A percentile compares a stretch with the other conserved stretches of the same genome.
These are phyloP conservation scores for Ophraella communa DNA, from an alignment of 2,888 invertebrate genomes.

Conservation along the genomic window DNA sequence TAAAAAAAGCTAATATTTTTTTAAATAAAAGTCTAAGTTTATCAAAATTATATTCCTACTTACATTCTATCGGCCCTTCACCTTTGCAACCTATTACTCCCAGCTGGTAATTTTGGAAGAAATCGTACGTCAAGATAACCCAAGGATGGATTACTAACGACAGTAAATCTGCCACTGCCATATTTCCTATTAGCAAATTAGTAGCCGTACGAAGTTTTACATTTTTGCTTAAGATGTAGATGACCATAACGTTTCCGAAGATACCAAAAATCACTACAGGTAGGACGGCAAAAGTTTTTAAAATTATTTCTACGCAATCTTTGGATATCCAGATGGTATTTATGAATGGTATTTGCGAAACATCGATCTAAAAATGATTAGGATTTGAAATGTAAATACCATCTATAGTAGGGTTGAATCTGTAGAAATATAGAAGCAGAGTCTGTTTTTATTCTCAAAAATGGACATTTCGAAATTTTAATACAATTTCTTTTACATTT, in stretches of 20 bases:
- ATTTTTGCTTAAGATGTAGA: constrained; percentile 69
- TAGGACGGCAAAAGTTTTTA: constrained; percentile 67
- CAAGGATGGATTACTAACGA: constrained; percentile 75
- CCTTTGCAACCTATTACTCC: constrained; percentile 76
- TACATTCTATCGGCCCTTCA: constrained; percentile 80
- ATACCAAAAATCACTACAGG: constrained; percentile 71
- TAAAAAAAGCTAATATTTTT: too few relatives aligned
- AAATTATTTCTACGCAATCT: constrained; percentile 65
- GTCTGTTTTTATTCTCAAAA: too few relatives aligned
- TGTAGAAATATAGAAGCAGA: not conserved
- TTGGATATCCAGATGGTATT: constrained; percentile 72
- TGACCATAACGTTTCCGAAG: constrained; percentile 70
- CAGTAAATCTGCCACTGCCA: constrained; percentile 74
- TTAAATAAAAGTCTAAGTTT: too few relatives aligned
- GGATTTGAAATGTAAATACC: not conserved
- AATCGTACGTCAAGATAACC: constrained; percentile 75
- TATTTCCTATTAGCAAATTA: constrained; percentile 76
- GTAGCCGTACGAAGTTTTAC: constrained; percentile 72
- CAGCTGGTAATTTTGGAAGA: constrained; percentile 80
- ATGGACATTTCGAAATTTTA: too few relatives aligned
- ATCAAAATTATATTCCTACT: constrained; percentile 36
- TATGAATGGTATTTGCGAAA: constrained; percentile 60
- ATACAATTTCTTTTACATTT: too few relatives aligned
- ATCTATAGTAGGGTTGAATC: too few relatives aligned
- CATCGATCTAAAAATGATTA: constrained; percentile 47